A percentile compares a stretch with the other conserved stretches of the same genome.
phyloP scores from a whole-genome alignment of 2,888 invertebrate species.

The Caenorhabditis sinica region DNA sequence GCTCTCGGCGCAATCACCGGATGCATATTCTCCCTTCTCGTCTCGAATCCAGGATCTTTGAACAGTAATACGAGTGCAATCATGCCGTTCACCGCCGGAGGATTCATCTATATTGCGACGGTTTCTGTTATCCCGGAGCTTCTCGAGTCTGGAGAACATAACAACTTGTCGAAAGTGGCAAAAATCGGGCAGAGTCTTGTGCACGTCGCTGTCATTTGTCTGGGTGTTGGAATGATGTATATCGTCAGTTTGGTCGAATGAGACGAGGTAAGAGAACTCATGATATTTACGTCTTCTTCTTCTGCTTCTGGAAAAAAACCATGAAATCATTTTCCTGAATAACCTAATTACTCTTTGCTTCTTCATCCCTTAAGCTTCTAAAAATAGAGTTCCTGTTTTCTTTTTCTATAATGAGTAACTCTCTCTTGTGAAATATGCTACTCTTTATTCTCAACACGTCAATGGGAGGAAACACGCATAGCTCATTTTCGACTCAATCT shows the following conservation, averaged over 20 bases:
- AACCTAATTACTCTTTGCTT: constrained; percentile 3
- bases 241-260: constrained; percentile 53
- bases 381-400: constrained; percentile 3
- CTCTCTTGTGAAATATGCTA: constrained; percentile 6
- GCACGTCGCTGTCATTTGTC: constrained; percentile 35
- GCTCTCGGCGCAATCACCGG: constrained; percentile 96
- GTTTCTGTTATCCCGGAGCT: constrained; percentile 98
- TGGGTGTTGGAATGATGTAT: constrained; percentile 63
- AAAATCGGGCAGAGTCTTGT: constrained; percentile 49
- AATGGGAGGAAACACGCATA: not conserved
- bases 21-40: constrained; percentile 78
- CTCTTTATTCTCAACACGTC: not conserved
- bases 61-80: constrained; percentile 90
- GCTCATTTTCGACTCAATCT: constrained; percentile 26
- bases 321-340: constrained; percentile 1
- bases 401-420: not conserved
- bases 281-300: no score
- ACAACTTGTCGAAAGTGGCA: constrained; percentile 46
- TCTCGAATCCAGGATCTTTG: constrained; percentile 67
- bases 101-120: constrained; percentile 99
- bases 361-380: not conserved
- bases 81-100: constrained; percentile 89
- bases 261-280: not conserved
- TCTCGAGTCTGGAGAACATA: constrained; percentile 84
- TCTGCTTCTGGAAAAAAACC: no score